Percentiles rank a stretch among this genome's conserved stretches.
Conservation (phyloP, 1,140 invertebrate species). For the Magallana ariakensis region DNA sequence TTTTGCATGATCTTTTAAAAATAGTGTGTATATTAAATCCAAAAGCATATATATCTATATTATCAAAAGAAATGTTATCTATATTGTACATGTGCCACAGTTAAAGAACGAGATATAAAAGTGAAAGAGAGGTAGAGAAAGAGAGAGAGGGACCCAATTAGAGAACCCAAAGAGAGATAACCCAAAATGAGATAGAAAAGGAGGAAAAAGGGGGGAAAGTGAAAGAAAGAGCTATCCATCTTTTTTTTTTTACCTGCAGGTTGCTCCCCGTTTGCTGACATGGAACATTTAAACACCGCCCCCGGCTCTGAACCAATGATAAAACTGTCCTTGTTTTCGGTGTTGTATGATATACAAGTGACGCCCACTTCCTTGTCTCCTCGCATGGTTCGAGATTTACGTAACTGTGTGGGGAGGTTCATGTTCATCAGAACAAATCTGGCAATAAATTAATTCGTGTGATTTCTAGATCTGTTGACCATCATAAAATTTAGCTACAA, state of each 20-base stretch:
- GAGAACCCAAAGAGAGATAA: too few relatives aligned
- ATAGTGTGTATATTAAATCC: too few relatives aligned
- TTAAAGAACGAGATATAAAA: too few relatives aligned
- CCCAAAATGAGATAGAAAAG: not conserved
- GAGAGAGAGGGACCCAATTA: not conserved
- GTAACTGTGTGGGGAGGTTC: conserved; percentile 70
- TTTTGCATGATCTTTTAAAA: too few relatives aligned
- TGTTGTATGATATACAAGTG: conserved; percentile 76
- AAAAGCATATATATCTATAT: too few relatives aligned
- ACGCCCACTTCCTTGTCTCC: conserved; percentile 76
- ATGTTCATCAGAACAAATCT: conserved; percentile 77
- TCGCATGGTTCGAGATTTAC: conserved; percentile 71
- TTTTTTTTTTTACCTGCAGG: conserved; percentile 73
- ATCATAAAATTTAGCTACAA: too few relatives aligned
- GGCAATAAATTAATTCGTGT: not conserved
- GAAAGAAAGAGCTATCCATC: not conserved
- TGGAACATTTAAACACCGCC: conserved; percentile 77
- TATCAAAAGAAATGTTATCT: too few relatives aligned
- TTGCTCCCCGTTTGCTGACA: conserved; percentile 72
- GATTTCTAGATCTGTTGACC: too few relatives aligned
- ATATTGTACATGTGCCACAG: too few relatives aligned
- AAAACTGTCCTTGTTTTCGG: conserved; percentile 76
- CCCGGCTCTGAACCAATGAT: conserved; percentile 78
- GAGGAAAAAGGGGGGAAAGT: not conserved
- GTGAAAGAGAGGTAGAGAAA: not conserved